Evolutionary conservation across 2,888 invertebrate genomes (phyloP), one percentile per base, ranked within the genome.

Genomic region (Aporophyla lueneburgensis): DNA sequence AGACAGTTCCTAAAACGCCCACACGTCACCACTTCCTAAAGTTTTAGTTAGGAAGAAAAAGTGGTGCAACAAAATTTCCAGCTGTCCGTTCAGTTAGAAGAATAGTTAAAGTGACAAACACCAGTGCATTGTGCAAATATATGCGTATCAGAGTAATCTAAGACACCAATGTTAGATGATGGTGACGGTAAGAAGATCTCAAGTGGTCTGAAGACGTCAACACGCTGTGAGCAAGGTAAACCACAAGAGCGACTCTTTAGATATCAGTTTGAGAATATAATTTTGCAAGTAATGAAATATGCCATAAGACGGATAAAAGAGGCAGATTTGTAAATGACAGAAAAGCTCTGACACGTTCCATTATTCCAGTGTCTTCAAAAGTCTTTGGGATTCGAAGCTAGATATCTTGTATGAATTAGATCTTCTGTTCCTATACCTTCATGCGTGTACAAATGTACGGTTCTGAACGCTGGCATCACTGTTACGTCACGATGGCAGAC

Each of bases 401-500:
- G 51, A 51, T 21, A 33, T 33, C 21, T n/a, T 33, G 33, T n/a
- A n/a, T 67, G 51, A n/a, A 21, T 51, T 51, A 24, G 63, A 56
- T 24, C 71, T 84, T 80, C 80, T 83, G 76, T 24, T 53, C 4
- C 5, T 46, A 46, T 16, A 40, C 49, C 16, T 54, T 21, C 12
- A 9, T 56, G 62, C 33, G 58, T 73, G 27, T 62, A 53, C 33
- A 53, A 40, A 51, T 71, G 56, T 83, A 74, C 69, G 21, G 76
- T 73, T 73, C 21, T 46, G 71, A 43, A 40, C 40, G 62, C 51
- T 33, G 33, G 49, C 67, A 62, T 33, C 53, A 66, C 53, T 72
- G 76, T 83, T 84, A 84, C 84, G 83, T 83, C 83, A 83, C 58
- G 53, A 74, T 66, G 59, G 59, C 67, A 71, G 84, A 43, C 80